Evolutionary conservation across 2,888 invertebrate genomes (phyloP).

Genomic region (Dryomyza anilis): DNA sequence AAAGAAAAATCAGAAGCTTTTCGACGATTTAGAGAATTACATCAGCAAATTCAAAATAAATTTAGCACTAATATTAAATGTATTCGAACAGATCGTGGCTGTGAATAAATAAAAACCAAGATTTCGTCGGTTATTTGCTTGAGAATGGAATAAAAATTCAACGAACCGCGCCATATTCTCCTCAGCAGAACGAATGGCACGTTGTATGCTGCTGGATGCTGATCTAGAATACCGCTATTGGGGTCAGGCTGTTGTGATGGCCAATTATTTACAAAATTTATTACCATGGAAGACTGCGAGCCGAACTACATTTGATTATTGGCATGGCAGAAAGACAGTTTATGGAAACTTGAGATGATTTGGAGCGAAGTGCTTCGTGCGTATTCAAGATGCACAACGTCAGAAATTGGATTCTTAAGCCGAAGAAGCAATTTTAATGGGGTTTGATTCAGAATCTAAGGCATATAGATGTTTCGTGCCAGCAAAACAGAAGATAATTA

Average conservation of each 20-base stretch:
- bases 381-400: no score
- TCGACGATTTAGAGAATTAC: no score
- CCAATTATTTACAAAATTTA: neutral
- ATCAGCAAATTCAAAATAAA: no score
- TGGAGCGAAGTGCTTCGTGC: neutral
- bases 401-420: neutral
- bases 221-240: neutral
- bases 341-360: neutral
- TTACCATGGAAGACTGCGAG: neutral
- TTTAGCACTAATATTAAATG: no score
- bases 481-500: neutral
- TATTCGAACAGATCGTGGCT: no score
- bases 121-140: no score
- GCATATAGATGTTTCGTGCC: neutral
- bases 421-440: neutral
- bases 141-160: no score
- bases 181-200: no score
- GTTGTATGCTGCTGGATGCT: neutral
- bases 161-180: no score
- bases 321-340: neutral
- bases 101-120: no score
- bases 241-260: neutral
- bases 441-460: neutral
- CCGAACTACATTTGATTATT: neutral
- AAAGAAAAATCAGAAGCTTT: neutral